Evolutionary conservation across 2,888 invertebrate species (phyloP).

Genomic region (Smittia sp.): DNA sequence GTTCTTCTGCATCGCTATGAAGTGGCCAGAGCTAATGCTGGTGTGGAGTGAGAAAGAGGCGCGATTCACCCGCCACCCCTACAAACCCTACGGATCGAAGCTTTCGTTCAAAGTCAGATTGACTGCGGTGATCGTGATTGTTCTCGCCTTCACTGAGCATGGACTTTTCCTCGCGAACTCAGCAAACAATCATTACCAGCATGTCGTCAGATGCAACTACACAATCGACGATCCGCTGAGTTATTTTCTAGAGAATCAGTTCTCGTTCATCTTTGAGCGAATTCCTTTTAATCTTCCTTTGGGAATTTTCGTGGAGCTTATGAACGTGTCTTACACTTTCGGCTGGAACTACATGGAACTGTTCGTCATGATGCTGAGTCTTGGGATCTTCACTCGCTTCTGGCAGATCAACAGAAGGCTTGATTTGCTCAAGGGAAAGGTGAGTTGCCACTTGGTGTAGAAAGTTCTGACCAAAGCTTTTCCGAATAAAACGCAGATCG

Average conservation of each 20-base stretch:
- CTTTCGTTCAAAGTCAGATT: slow-evolving; percentile 10
- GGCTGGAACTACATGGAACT: slow-evolving; percentile 67
- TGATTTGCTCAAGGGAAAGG: slow-evolving; percentile 50
- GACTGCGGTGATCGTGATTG: not conserved
- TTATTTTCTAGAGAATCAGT: slow-evolving; percentile 16
- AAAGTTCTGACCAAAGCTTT: slow-evolving; percentile 59
- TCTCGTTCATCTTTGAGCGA: not conserved
- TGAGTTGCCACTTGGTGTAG: slow-evolving; percentile 48
- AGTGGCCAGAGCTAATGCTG: slow-evolving; percentile 57
- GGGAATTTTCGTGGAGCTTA: slow-evolving; percentile 39
- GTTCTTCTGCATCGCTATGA: slow-evolving; percentile 55
- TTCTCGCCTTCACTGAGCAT: not conserved
- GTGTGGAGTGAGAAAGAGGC: slow-evolving; percentile 56
- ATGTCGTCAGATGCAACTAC: not conserved
- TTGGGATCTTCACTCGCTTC: slow-evolving; percentile 61
- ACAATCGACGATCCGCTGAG: not conserved
- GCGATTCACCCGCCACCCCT: slow-evolving; percentile 47
- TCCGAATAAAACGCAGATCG: slow-evolving; percentile 53
- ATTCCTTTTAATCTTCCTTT: not conserved
- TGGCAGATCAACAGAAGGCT: slow-evolving; percentile 56
- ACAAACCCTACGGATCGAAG: not conserved
- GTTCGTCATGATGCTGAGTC: slow-evolving; percentile 63
- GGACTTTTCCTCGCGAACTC: not conserved
- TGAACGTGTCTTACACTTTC: slow-evolving; percentile 56
- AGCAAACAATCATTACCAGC: not conserved